Evolutionary conservation across 2,888 invertebrate species (phyloP).

Genomic region (Biston betularia): DNA sequence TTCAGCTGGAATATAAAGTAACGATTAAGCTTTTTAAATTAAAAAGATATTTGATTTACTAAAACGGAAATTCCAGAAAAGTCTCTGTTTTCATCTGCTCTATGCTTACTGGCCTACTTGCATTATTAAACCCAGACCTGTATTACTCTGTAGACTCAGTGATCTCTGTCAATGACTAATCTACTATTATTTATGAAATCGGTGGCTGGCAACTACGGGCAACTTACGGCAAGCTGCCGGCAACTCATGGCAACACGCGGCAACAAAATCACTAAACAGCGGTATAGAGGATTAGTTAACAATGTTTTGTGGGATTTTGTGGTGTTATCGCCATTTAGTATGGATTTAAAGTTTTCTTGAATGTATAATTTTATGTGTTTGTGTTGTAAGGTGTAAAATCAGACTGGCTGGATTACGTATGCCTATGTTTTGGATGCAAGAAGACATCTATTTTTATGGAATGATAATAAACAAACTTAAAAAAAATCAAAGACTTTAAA

Average conservation of each 20-base stretch:
- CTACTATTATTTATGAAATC: constrained; percentile 53
- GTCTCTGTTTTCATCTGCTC: constrained; percentile 44
- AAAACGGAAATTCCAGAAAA: not conserved
- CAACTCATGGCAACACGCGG: constrained; percentile 12
- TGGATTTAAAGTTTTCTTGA: constrained; percentile 12
- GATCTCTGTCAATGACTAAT: constrained; percentile 59
- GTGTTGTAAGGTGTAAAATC: constrained; percentile 18
- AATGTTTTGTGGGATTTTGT: constrained; percentile 21
- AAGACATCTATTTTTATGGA: not conserved
- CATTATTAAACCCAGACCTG: constrained; percentile 55
- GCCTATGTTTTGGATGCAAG: not conserved
- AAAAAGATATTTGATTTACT: not conserved
- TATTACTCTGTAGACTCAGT: constrained; percentile 44
- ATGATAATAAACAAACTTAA: not conserved
- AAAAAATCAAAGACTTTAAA: too few species aligned
- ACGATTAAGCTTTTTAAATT: too few species aligned
- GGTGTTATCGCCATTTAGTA: constrained; percentile 38
- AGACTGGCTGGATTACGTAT: not conserved
- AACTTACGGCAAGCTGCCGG: constrained; percentile 21
- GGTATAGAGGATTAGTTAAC: constrained; percentile 41
- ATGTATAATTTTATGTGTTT: constrained; percentile 29
- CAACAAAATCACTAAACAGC: constrained; percentile 9
- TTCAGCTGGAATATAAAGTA: too few species aligned
- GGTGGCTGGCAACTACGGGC: constrained; percentile 54
- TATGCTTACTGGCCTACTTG: constrained; percentile 62